These are phyloP conservation scores for Hetaerina americana DNA, from an alignment of 1,140 invertebrate genomes.

Conservation along the genomic window DNA sequence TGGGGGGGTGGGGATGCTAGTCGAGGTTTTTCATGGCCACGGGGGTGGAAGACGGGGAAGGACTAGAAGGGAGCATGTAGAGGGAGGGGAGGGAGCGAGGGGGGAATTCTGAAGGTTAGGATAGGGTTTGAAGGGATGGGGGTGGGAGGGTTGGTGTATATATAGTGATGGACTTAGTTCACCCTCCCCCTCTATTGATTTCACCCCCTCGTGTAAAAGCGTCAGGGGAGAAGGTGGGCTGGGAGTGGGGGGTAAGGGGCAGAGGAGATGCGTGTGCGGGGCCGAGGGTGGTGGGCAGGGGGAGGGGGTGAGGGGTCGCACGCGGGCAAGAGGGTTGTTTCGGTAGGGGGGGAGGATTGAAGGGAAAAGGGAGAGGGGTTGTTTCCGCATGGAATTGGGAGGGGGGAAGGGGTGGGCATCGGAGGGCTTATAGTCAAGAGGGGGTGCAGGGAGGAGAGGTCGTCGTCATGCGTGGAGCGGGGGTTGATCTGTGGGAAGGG, in stretches of 20 bases:
- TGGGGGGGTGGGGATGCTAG: neutral
- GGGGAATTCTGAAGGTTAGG: neutral
- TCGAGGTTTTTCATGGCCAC: neutral
- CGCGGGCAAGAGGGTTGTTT: no score
- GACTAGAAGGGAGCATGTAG: no score
- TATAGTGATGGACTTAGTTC: neutral
- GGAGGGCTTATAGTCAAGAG: no score
- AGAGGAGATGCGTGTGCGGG: neutral
- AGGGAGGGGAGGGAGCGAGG: neutral
- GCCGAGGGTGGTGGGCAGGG: no score
- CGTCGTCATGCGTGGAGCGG: no score
- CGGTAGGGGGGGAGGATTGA: no score
- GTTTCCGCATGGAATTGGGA: no score
- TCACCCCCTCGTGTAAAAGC: neutral
- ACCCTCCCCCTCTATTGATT: neutral
- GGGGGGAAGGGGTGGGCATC: no score
- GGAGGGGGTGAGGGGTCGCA: neutral
- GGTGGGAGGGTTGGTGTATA: no score
- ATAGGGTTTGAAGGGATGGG: neutral
- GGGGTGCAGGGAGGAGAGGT: no score
- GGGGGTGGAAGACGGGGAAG: neutral
- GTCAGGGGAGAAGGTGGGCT: neutral
- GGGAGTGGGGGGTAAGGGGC: neutral
- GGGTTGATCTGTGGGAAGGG: no score
- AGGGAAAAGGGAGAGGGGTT: no score